Evolutionary conservation across 1,140 invertebrate genomes (phyloP).

Genomic region (Aphelenchoides avenae): DNA sequence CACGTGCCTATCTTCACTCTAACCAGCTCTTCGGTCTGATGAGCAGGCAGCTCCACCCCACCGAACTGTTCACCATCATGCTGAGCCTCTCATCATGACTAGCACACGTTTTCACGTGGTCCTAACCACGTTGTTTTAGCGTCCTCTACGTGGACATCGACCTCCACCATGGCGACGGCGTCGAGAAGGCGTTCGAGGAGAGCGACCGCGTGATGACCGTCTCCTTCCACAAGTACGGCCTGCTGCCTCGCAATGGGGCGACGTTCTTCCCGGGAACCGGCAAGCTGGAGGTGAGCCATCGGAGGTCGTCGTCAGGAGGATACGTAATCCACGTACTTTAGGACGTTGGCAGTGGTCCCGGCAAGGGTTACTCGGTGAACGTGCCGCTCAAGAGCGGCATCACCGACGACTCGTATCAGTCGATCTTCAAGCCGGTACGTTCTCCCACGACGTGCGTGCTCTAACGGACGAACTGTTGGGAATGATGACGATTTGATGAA

Average conservation of each 20-base stretch:
- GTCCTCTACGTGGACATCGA: conserved; percentile 88
- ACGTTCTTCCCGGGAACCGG: conserved; percentile 86
- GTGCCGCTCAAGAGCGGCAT: conserved; percentile 65
- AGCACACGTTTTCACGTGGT: too few relatives aligned
- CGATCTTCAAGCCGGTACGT: conserved; percentile 83
- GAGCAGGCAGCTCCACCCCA: too few relatives aligned
- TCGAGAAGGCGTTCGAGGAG: conserved; percentile 86
- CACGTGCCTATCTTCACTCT: too few relatives aligned
- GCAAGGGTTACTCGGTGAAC: conserved; percentile 64
- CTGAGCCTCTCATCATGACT: too few relatives aligned
- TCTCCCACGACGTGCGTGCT: not conserved
- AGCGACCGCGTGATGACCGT: conserved; percentile 88
- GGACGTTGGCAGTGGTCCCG: conserved; percentile 64
- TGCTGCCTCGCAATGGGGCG: too few relatives aligned
- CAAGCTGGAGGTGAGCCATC: conserved; percentile 67
- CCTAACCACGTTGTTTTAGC: too few relatives aligned
- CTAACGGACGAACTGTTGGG: not conserved
- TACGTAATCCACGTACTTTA: conserved; percentile 67
- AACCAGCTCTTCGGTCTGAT: too few relatives aligned
- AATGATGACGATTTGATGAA: too few relatives aligned
- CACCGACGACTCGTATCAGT: conserved; percentile 65
- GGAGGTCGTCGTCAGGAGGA: too few relatives aligned
- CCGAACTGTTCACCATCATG: too few relatives aligned
- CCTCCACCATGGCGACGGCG: conserved; percentile 82
- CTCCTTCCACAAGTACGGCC: conserved; percentile 88